phyloP scores from a whole-genome alignment of 2,888 invertebrate species.

The Drosophila rubida region DNA sequence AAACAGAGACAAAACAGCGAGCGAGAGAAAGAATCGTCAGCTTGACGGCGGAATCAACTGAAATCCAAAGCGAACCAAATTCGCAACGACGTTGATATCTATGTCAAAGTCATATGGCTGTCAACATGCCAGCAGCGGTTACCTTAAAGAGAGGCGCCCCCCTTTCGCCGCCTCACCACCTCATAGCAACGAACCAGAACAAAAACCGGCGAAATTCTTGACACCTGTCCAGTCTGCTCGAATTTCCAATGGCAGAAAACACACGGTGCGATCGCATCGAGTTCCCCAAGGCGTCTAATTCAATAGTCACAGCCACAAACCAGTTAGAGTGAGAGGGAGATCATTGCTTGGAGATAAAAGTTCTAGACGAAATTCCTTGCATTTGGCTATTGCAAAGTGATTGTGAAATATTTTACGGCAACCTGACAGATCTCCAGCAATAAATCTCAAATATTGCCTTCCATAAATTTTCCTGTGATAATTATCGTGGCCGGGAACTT shows the following conservation, averaged over 20 bases:
- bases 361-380: neutral
- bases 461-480: neutral
- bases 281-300: conserved; percentile 23
- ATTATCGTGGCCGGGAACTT: neutral
- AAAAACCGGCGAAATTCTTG: conserved; percentile 33
- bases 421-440: neutral
- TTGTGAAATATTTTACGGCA: neutral
- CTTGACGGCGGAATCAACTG: conserved; percentile 22
- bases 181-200: no score
- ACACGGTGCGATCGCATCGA: conserved; percentile 6
- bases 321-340: neutral
- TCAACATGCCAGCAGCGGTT: conserved; percentile 12
- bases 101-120: conserved; percentile 67
- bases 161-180: no score
- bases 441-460: conserved; percentile 4
- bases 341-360: no score
- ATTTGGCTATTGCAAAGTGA: neutral
- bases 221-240: conserved; percentile 53
- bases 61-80: conserved; percentile 27
- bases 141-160: conserved; percentile 18
- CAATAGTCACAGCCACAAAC: conserved; percentile 23
- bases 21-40: neutral
- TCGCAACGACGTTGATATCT: conserved; percentile 52
- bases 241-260: conserved; percentile 51
- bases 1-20: neutral